These are phyloP conservation scores for Eonycteris spelaea DNA, from an alignment of 2,113 vertebrate species.

Conservation along the genomic window DNA sequence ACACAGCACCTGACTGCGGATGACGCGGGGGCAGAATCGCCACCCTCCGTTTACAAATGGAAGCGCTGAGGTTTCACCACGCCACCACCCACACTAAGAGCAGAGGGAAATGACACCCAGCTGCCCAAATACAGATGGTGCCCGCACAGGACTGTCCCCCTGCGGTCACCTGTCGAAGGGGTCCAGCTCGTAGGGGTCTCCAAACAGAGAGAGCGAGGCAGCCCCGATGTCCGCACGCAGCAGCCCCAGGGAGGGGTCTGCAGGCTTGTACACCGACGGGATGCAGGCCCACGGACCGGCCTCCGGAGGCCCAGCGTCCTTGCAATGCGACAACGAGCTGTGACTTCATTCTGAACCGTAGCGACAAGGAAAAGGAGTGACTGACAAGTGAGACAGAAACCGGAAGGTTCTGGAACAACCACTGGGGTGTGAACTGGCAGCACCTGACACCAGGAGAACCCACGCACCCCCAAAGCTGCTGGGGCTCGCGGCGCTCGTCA, in stretches of 20 bases:
- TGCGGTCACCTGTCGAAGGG: slow-evolving; percentile 84
- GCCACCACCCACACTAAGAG: not conserved
- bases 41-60: accelerated
- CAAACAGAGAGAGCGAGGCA: slow-evolving; percentile 94
- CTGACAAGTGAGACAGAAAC: accelerated
- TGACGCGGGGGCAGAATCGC: accelerated
- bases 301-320: slow-evolving; percentile 88
- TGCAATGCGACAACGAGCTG: slow-evolving; percentile 90
- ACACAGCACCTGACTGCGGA: accelerated
- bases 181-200: slow-evolving; percentile 93
- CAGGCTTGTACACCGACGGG: slow-evolving; percentile 87
- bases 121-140: not conserved
- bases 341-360: slow-evolving; percentile 80
- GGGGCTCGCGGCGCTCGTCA: accelerated
- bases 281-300: slow-evolving; percentile 81
- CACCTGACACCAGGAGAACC: accelerated
- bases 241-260: slow-evolving; percentile 87
- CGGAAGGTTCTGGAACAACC: not conserved
- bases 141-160: not conserved
- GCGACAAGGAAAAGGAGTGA: not conserved
- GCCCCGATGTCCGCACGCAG: slow-evolving; percentile 96
- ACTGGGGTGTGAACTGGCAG: accelerated
- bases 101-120: accelerated
- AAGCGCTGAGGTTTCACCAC: accelerated
- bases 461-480: accelerated